Evolutionary conservation across 2,888 invertebrate genomes (phyloP).

Genomic region (Agrochola macilenta): DNA sequence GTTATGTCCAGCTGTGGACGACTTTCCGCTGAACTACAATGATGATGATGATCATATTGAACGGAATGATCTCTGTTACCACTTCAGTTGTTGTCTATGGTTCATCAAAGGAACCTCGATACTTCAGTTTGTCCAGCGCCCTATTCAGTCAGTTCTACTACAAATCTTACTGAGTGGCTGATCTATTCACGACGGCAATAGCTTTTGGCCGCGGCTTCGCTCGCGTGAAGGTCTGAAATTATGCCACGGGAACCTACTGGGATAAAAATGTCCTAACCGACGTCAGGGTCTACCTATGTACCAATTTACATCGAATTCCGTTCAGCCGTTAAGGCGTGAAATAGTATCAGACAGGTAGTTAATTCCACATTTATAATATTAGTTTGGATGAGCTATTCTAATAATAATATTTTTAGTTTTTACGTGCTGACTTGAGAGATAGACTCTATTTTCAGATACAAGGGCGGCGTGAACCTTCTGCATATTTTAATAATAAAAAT

Average conservation of each 20-base stretch:
- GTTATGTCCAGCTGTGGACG: neutral
- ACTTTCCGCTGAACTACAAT: neutral
- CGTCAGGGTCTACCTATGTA: too few species aligned
- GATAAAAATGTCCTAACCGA: neutral
- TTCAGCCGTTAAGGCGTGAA: neutral
- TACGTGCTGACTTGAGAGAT: neutral
- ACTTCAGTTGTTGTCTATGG: neutral
- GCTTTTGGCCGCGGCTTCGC: too few species aligned
- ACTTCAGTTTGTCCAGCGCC: too few species aligned
- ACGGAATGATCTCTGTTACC: neutral
- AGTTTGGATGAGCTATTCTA: neutral
- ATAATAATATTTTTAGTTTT: neutral
- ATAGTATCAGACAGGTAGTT: too few species aligned
- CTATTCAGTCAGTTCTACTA: neutral
- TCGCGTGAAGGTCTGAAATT: neutral
- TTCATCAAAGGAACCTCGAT: neutral
- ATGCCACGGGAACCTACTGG: neutral
- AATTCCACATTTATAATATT: neutral
- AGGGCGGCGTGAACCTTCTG: neutral
- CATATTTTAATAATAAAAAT: slow-evolving; percentile 3
- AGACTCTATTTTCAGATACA: too few species aligned
- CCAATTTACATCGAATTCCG: neutral
- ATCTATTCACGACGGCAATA: neutral
- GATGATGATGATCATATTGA: neutral
- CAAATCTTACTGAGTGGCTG: accelerated